Base-by-base conservation (phyloP, 2,797 vertebrate genomes). In the Brachyrhaphis roseni region DNA sequence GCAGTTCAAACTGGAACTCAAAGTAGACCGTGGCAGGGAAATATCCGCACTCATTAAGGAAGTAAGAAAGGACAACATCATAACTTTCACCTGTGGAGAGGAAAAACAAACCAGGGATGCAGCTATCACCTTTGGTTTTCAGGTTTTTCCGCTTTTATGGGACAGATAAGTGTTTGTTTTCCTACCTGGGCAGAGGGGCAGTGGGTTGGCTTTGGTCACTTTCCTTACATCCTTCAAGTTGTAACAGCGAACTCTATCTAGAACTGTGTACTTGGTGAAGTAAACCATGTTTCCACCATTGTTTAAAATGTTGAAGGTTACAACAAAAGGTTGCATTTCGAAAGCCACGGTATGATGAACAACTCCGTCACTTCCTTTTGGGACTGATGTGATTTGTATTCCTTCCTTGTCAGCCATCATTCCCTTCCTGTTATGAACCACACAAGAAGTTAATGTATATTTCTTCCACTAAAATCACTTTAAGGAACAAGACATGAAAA, bases 131-230 rank as follows among this genome's bases (percentile, higher is more conserved):
- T 16, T 41, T 49, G 43, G 49, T 34, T 2, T 64, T 16, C 10
- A 39, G 16, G 18, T n/a, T 76, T 53, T 18, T 31, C 15, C 41
- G 3, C 2, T 1, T 62, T 28, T 6, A 77, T 79, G 47, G 6
- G 18, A n/a, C 26, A 71, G 15, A 12, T 0, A 18, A 28, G 75
- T 0, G 20, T n/a, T 28, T 20, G 45, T 20, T 18, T 5, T 78
- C 93, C 95, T 82, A 98, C 98, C 97, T 15, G 97, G 94, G 75
- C 88, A 90, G 66, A 99, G 92, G 0, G 89, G 82, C 72, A 97
- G 90, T 0, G 96, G 91, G 39, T 87, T 90, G 8, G 86, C 90
- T 74, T 84, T 84, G 1, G 85, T 93, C 77, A 90, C 95, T 31
- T 92, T 93, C 51, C 93, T 92, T 77, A 95, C 82, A 0, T 96